A percentile compares a stretch with the other conserved stretches of the same genome.
Evolutionary conservation across 2,888 invertebrate genomes (phyloP).

Genomic region (Patella ulyssiponensis): DNA sequence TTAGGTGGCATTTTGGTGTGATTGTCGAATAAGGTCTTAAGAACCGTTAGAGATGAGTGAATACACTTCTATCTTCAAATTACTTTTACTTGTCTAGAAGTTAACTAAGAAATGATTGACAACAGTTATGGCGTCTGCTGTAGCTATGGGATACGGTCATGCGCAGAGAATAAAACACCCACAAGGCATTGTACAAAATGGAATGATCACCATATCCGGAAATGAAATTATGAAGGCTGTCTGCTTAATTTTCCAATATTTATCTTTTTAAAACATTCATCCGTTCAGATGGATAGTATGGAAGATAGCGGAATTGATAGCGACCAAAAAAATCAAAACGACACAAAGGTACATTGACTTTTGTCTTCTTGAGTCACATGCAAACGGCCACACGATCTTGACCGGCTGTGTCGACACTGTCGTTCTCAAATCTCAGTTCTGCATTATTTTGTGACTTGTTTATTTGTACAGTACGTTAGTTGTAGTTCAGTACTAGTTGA

Average conservation of each 20-base stretch:
- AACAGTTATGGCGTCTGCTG: conserved; percentile 32
- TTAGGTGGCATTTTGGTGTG: conserved; percentile 55
- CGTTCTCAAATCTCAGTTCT: no score
- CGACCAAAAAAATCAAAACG: conserved; percentile 57
- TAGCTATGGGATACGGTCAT: conserved; percentile 35
- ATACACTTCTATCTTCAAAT: no score
- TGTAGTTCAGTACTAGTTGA: no score
- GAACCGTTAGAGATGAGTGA: no score
- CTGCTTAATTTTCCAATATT: background rate
- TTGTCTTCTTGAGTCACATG: background rate
- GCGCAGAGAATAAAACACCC: conserved; percentile 15
- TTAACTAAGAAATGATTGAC: background rate
- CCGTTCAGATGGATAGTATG: conserved; percentile 55
- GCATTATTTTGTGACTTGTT: no score
- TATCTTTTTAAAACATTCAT: background rate
- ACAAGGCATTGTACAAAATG: background rate
- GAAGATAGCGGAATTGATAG: conserved; percentile 69
- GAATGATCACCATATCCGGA: background rate
- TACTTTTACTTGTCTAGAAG: no score
- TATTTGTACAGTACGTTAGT: no score
- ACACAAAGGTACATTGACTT: conserved; percentile 11
- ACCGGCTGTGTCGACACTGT: no score
- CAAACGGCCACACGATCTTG: no score
- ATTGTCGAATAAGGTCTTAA: no score
- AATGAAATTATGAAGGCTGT: background rate